A percentile compares a stretch with the other conserved stretches of the same genome.
These are phyloP conservation scores for Drosophila rellima DNA, from an alignment of 2,888 invertebrate species.

Conservation along the genomic window DNA sequence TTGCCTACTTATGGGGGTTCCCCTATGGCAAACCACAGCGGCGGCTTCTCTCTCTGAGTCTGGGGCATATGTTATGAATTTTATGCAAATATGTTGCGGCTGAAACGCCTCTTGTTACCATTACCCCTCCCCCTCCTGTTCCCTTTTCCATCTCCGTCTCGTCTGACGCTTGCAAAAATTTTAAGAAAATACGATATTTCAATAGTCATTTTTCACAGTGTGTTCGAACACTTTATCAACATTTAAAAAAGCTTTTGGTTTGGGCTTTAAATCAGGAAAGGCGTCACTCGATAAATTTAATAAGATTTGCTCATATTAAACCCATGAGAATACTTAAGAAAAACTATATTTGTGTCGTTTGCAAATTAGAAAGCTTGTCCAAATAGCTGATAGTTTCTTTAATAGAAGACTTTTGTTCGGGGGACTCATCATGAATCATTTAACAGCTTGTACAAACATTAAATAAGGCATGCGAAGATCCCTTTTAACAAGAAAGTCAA, in stretches of 20 bases:
- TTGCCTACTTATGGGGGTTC: constrained; percentile 47
- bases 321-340: too few species aligned
- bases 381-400: neutral
- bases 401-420: neutral
- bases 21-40: constrained; percentile 8
- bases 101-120: constrained; percentile 37
- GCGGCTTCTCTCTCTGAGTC: constrained; percentile 27
- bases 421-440: constrained; percentile 61
- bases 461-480: constrained; percentile 68
- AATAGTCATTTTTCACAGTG: constrained; percentile 21
- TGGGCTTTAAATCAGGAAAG: neutral
- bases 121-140: neutral
- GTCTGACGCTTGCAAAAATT: constrained; percentile 32
- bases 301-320: too few species aligned
- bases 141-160: constrained; percentile 1
- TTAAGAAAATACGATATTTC: constrained; percentile 50
- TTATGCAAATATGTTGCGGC: constrained; percentile 68
- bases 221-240: constrained; percentile 58
- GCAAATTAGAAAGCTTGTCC: neutral
- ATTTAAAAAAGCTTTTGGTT: constrained; percentile 59
- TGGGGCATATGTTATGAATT: constrained; percentile 74
- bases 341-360: too few species aligned
- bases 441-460: constrained; percentile 71
- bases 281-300: neutral
- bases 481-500: constrained; percentile 33